Evolutionary conservation across 1,140 invertebrate genomes (phyloP).

Genomic region (Galleria mellonella): DNA sequence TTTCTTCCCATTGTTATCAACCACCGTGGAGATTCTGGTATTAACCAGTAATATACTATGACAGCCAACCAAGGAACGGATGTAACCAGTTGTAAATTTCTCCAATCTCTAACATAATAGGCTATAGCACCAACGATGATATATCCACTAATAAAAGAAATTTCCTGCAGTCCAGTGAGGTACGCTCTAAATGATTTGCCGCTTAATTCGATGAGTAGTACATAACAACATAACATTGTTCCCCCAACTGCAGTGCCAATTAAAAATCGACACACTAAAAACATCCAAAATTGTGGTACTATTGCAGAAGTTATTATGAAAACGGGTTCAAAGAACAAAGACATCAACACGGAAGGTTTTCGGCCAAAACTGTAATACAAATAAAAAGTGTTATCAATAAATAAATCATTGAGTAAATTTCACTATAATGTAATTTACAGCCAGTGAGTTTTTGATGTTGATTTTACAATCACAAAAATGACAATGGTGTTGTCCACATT

Average conservation of each 20-base stretch:
- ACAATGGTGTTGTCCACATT: too few relatives aligned
- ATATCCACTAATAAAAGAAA: conserved; percentile 62
- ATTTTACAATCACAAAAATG: too few relatives aligned
- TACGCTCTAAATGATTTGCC: conserved; percentile 59
- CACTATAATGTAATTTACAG: too few relatives aligned
- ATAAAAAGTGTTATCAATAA: conserved; percentile 5
- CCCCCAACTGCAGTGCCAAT: conserved; percentile 76
- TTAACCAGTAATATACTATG: conserved; percentile 37
- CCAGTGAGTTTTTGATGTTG: too few relatives aligned
- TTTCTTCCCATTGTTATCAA: conserved; percentile 50
- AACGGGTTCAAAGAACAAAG: conserved; percentile 73
- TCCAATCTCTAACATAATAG: conserved; percentile 80
- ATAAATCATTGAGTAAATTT: too few relatives aligned
- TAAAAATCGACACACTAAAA: conserved; percentile 75
- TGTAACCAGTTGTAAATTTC: conserved; percentile 77
- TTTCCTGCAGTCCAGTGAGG: conserved; percentile 35
- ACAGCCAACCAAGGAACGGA: conserved; percentile 72
- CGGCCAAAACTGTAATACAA: conserved; percentile 77
- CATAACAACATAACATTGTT: conserved; percentile 77
- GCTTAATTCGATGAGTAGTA: conserved; percentile 67
- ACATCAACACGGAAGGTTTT: conserved; percentile 74
- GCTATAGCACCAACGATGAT: conserved; percentile 77
- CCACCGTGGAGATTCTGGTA: conserved; percentile 65
- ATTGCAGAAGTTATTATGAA: conserved; percentile 76
- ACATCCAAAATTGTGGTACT: conserved; percentile 76